Evolutionary conservation across 1,140 invertebrate genomes (phyloP).

Genomic region (Eufriesea mexicana): DNA sequence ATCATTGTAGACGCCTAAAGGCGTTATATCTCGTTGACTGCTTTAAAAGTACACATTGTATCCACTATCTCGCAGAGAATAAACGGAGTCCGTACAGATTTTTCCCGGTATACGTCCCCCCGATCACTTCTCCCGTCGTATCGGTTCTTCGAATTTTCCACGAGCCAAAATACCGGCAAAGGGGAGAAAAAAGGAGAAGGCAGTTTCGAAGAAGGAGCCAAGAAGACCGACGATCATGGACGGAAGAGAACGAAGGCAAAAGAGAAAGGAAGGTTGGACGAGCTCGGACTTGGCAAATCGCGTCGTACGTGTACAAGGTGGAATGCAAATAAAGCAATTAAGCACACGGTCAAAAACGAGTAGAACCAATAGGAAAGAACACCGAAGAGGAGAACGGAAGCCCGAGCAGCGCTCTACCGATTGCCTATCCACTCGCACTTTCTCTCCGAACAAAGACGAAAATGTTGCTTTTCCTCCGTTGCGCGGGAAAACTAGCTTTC

Average conservation of each 20-base stretch:
- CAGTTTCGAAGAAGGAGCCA: no score
- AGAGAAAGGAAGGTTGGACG: constrained; percentile 6
- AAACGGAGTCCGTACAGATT: constrained; percentile 46
- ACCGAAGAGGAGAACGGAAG: not conserved
- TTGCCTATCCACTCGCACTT: not conserved
- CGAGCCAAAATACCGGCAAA: not conserved
- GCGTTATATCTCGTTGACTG: constrained; percentile 40
- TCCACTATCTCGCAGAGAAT: constrained; percentile 59
- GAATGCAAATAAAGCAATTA: constrained; percentile 42
- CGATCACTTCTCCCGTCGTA: not conserved
- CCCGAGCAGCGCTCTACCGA: not conserved
- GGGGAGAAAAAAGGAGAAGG: not conserved
- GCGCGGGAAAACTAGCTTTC: not conserved
- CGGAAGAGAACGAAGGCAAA: not conserved
- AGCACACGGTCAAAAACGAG: not conserved
- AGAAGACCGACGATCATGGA: no score
- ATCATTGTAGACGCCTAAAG: not conserved
- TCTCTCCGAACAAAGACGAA: constrained; percentile 2
- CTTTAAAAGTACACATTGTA: constrained; percentile 50
- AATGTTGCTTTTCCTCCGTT: not conserved
- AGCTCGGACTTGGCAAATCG: not conserved
- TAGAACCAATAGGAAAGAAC: not conserved
- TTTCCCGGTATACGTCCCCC: not conserved
- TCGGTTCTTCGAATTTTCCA: not conserved
- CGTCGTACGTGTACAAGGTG: not conserved